phyloP scores from a whole-genome alignment of 2,888 invertebrate genomes.

The Ceramica pisi region DNA sequence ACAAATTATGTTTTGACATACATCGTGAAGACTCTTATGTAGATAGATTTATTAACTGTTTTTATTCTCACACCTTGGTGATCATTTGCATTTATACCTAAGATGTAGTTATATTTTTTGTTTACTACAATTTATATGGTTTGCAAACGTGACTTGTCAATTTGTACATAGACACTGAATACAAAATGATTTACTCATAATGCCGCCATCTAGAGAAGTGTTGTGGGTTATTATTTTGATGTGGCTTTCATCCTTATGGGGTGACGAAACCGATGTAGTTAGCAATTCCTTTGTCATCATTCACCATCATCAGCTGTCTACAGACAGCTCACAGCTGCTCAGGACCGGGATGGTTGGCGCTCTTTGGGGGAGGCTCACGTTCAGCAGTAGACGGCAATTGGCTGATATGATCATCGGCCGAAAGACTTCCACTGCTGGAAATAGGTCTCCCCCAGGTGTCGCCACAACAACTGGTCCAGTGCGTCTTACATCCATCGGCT shows the following conservation, averaged over 20 bases:
- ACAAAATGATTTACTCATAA: constrained; percentile 7
- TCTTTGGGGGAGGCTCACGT: too few relatives aligned
- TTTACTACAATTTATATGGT: constrained; percentile 47
- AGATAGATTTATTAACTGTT: constrained; percentile 32
- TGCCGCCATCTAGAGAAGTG: neutral
- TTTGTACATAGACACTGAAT: constrained; percentile 32
- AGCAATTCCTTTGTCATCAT: too few relatives aligned
- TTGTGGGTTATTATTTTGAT: constrained; percentile 13
- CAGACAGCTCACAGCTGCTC: too few relatives aligned
- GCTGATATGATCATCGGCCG: too few relatives aligned
- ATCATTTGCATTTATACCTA: constrained; percentile 23
- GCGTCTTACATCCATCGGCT: too few relatives aligned
- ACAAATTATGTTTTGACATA: constrained; percentile 32
- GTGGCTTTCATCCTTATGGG: neutral
- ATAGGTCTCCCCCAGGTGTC: too few relatives aligned
- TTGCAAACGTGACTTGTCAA: constrained; percentile 56
- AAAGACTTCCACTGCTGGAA: too few relatives aligned
- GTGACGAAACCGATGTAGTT: neutral
- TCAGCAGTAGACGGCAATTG: too few relatives aligned
- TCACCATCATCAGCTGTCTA: too few relatives aligned
- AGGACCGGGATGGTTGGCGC: too few relatives aligned
- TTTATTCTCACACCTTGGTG: constrained; percentile 38
- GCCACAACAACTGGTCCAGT: too few relatives aligned
- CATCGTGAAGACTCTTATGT: neutral
- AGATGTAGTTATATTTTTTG: constrained; percentile 48